Conservation (phyloP, 2,797 vertebrate species). For the Sebastes paucispinis region DNA sequence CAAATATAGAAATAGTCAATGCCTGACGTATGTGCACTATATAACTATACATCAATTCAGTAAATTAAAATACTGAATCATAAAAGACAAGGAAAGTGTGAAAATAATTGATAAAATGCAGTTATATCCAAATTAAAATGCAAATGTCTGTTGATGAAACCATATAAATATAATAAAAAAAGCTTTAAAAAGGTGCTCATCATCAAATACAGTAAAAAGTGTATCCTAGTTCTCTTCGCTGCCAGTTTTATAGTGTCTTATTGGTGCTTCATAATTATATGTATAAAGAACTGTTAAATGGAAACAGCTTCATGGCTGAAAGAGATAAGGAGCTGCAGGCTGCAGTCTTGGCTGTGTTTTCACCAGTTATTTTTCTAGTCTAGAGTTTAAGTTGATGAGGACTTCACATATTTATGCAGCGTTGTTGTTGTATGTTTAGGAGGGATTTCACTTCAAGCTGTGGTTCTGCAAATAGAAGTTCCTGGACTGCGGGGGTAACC, state of each 20-base stretch:
- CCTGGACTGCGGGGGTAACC: constrained; percentile 71
- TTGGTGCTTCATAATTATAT: constrained; percentile 17
- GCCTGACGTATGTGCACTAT: background rate
- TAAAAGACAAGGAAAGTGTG: background rate
- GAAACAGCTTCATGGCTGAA: constrained; percentile 7
- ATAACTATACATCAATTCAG: background rate
- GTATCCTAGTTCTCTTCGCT: constrained; percentile 3
- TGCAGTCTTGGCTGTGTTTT: constrained; percentile 2
- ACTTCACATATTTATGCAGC: constrained; percentile 42
- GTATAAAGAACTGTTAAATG: constrained; percentile 16
- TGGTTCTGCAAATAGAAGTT: constrained; percentile 74
- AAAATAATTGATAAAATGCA: background rate
- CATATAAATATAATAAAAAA: background rate
- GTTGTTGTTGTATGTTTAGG: constrained; percentile 54
- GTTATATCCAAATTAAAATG: background rate
- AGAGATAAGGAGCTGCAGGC: constrained; percentile 31
- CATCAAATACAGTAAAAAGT: background rate
- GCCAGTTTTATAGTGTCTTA: background rate
- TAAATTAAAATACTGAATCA: background rate
- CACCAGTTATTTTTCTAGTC: constrained; percentile 22
- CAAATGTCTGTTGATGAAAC: background rate
- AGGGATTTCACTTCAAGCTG: constrained; percentile 67
- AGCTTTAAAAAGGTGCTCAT: background rate
- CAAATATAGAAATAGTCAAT: background rate
- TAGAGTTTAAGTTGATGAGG: constrained; percentile 24